These are phyloP conservation scores for Copidosoma floridanum DNA, from an alignment of 1,140 invertebrate genomes.

Conservation along the genomic window DNA sequence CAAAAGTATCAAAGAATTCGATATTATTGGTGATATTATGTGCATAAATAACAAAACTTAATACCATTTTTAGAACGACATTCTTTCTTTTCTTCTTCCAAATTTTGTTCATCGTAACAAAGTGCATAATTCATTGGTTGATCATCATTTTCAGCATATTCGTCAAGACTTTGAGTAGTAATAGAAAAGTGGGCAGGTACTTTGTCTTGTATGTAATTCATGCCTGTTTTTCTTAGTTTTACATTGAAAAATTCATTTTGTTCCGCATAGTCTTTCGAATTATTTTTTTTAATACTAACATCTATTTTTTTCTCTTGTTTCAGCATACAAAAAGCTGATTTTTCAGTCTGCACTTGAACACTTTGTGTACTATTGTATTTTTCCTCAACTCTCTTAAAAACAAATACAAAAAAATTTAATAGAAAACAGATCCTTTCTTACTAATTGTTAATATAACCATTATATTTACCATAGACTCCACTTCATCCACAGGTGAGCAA, in stretches of 20 bases:
- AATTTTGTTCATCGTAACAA: conserved; percentile 17
- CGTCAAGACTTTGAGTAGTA: conserved; percentile 1
- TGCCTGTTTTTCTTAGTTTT: conserved; percentile 4
- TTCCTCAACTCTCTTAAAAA: background rate
- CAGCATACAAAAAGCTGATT: conserved; percentile 3
- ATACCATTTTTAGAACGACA: background rate
- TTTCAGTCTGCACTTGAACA: conserved; percentile 14
- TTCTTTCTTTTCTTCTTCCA: conserved; percentile 14
- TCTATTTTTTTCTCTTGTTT: conserved; percentile 15
- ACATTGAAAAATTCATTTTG: conserved; percentile 3
- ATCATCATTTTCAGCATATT: conserved; percentile 21
- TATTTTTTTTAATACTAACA: background rate
- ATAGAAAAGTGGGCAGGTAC: background rate
- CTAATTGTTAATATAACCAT: no score
- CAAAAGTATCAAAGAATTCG: no score
- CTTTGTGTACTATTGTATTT: conserved; percentile 3
- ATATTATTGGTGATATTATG: background rate
- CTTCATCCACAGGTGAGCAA: conserved; percentile 13
- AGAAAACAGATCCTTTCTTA: background rate
- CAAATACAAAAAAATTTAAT: background rate
- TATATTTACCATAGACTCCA: conserved; percentile 7
- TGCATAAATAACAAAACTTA: background rate
- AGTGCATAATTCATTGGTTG: conserved; percentile 18
- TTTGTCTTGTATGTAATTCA: conserved; percentile 5
- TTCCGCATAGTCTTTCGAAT: background rate